phyloP scores from a whole-genome alignment of 2,797 vertebrate genomes.

The Hydrolagus colliei region DNA sequence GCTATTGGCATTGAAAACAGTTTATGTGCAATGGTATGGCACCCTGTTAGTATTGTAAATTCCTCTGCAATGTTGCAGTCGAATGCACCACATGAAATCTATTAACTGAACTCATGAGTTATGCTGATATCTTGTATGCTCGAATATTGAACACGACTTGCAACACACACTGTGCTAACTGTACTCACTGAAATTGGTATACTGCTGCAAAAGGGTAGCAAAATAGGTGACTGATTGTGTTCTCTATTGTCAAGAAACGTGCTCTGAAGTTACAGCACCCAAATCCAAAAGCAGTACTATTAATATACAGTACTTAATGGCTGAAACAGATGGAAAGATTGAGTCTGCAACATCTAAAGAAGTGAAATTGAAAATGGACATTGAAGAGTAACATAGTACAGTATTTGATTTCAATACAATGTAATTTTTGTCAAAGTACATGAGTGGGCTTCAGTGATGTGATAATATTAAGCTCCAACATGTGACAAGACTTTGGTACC shows the following conservation, averaged over 20 bases:
- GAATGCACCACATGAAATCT: not conserved
- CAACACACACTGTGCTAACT: not conserved
- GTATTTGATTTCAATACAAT: not conserved
- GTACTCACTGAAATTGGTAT: not conserved
- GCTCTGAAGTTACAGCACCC: not conserved
- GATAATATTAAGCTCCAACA: not conserved
- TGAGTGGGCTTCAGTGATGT: not conserved
- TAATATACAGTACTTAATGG: not conserved
- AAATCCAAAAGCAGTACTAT: not conserved
- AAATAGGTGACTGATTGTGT: not conserved
- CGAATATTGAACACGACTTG: not conserved
- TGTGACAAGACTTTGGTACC: not conserved
- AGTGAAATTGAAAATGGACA: not conserved
- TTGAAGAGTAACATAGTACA: too few species aligned
- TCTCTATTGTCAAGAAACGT: not conserved
- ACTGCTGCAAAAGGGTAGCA: not conserved
- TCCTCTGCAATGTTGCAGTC: not conserved
- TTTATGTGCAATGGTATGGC: not conserved
- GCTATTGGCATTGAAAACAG: not conserved
- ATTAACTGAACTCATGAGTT: not conserved
- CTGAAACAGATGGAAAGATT: conserved; percentile 4
- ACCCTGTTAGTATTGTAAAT: not conserved
- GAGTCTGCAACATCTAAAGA: not conserved
- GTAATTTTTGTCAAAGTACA: too few species aligned
- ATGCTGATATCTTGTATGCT: not conserved